A percentile compares a stretch with the other conserved stretches of the same genome.
These are phyloP conservation scores for Hestina assimilis DNA, from an alignment of 1,140 invertebrate genomes.

Conservation along the genomic window DNA sequence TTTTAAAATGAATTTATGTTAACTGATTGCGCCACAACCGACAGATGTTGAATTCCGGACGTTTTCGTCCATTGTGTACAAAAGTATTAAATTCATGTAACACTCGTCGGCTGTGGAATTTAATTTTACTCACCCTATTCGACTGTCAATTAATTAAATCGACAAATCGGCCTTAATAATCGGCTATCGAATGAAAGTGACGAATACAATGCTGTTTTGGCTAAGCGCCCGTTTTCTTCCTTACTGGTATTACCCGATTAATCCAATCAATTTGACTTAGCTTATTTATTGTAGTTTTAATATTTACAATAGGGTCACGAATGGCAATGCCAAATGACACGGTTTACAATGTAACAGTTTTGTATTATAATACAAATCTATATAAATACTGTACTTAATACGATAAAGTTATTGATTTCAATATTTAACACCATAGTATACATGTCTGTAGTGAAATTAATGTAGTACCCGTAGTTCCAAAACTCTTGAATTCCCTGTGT, in stretches of 20 bases:
- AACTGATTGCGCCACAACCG: not conserved
- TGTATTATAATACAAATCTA: no score
- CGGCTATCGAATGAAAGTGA: not conserved
- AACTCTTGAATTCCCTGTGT: no score
- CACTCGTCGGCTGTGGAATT: not conserved
- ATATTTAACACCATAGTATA: no score
- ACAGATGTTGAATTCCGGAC: slow-evolving; percentile 10
- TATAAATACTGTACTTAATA: no score
- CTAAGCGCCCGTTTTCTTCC: slow-evolving; percentile 9
- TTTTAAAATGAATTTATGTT: not conserved
- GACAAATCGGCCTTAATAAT: not conserved
- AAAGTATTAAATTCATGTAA: not conserved
- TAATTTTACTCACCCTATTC: slow-evolving; percentile 3
- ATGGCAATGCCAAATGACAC: not conserved
- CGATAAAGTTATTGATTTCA: no score
- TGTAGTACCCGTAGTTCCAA: no score
- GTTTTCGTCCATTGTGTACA: not conserved
- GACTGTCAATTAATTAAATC: slow-evolving; percentile 1
- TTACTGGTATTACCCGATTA: slow-evolving; percentile 1
- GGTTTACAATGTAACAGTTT: no score
- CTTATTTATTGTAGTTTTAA: slow-evolving; percentile 6
- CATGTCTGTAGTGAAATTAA: no score
- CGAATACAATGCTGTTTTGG: slow-evolving; percentile 8
- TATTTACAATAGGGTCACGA: not conserved
- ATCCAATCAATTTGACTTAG: slow-evolving; percentile 21